Conservation (phyloP, 2,888 invertebrate genomes). For the Gerris lacustris region DNA sequence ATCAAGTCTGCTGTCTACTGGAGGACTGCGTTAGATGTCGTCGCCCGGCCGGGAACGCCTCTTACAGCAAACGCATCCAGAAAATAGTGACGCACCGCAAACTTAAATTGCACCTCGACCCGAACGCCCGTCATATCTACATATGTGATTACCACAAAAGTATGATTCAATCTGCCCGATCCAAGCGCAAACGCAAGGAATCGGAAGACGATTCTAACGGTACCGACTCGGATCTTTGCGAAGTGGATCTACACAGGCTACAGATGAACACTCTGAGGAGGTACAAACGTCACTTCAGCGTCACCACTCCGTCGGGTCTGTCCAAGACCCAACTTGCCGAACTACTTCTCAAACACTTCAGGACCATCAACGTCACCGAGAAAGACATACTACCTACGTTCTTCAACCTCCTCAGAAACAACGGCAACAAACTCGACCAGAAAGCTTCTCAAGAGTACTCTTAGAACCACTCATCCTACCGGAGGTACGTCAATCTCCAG, state of each 20-base stretch:
- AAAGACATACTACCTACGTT: slow-evolving; percentile 91
- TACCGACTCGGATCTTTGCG: slow-evolving; percentile 79
- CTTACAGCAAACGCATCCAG: slow-evolving; percentile 92
- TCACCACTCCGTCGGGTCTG: slow-evolving; percentile 77
- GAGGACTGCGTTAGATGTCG: slow-evolving; percentile 78
- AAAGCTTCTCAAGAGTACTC: slow-evolving; percentile 47
- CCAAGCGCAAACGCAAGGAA: slow-evolving; percentile 80
- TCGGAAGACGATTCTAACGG: slow-evolving; percentile 82
- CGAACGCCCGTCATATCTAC: slow-evolving; percentile 84
- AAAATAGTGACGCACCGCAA: slow-evolving; percentile 86
- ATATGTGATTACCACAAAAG: slow-evolving; percentile 95
- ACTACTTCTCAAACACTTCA: slow-evolving; percentile 90
- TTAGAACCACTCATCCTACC: slow-evolving; percentile 8
- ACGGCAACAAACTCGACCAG: slow-evolving; percentile 74
- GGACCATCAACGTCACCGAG: slow-evolving; percentile 84
- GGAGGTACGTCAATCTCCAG: neutral
- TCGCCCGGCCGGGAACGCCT: slow-evolving; percentile 83
- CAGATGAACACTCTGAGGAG: slow-evolving; percentile 87
- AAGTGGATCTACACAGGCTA: slow-evolving; percentile 84
- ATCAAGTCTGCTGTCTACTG: slow-evolving; percentile 84
- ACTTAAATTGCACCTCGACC: slow-evolving; percentile 77
- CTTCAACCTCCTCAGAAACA: slow-evolving; percentile 90
- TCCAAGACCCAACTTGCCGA: slow-evolving; percentile 93
- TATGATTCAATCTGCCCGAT: slow-evolving; percentile 89
- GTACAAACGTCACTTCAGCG: slow-evolving; percentile 88